Conservation (phyloP, 92 coral and sea anemone species). For the Blastomussa wellsi region DNA sequence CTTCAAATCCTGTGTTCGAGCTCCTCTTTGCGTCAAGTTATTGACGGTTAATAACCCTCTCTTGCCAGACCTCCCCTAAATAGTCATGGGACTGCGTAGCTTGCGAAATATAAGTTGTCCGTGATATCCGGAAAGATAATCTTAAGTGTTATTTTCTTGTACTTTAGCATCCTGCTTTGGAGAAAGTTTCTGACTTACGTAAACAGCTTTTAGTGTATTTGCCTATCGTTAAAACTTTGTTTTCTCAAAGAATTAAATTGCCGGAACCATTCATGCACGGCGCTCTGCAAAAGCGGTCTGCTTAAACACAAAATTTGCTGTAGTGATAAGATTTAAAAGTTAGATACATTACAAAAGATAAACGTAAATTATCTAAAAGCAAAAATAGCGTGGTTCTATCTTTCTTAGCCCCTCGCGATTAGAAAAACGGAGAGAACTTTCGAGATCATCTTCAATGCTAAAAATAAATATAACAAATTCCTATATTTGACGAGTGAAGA, state of each 20-base stretch:
- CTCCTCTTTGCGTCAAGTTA: constrained; percentile 8
- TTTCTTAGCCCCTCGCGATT: not conserved
- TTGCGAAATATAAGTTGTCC: constrained; percentile 9
- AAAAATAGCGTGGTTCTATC: not conserved
- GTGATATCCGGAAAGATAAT: constrained; percentile 48
- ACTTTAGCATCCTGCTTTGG: constrained; percentile 35
- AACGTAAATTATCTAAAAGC: not conserved
- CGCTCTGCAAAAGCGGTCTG: constrained; percentile 7
- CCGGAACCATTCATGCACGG: constrained; percentile 22
- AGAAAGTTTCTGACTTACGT: not conserved
- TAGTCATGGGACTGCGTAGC: constrained; percentile 34
- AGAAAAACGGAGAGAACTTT: too few species aligned
- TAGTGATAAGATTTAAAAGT: constrained; percentile 6
- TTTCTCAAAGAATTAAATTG: constrained; percentile 35
- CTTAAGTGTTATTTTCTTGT: constrained; percentile 29
- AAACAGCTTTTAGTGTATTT: constrained; percentile 46
- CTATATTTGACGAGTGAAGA: constrained; percentile 3
- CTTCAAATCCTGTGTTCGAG: not conserved
- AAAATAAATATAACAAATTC: not conserved
- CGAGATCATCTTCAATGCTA: not conserved
- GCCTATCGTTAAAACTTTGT: constrained; percentile 26
- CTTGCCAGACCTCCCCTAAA: constrained; percentile 24
- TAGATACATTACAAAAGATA: not conserved
- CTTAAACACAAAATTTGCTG: constrained; percentile 26
- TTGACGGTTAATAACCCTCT: constrained; percentile 21